Conservation (phyloP, 2,113 vertebrate genomes). For the Protomyctophum bolini region DNA sequence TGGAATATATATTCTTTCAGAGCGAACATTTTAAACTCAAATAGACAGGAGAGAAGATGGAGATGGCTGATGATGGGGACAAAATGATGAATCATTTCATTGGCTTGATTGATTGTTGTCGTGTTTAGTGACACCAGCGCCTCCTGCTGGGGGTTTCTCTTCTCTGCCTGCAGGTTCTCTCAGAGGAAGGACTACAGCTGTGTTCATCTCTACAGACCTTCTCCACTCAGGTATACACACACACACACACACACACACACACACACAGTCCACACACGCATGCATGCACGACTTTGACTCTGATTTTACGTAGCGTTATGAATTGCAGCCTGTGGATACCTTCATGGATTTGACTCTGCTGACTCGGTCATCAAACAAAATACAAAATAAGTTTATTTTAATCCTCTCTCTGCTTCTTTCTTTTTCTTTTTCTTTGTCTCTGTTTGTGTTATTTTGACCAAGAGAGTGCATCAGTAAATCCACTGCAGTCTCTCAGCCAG, state of each 20-base stretch:
- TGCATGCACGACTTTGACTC: slow-evolving; percentile 7
- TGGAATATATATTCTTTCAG: background rate
- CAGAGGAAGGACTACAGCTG: slow-evolving; percentile 90
- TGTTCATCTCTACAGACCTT: slow-evolving; percentile 85
- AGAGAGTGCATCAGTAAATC: too few species aligned
- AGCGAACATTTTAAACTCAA: too few species aligned
- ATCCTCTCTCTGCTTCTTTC: too few species aligned
- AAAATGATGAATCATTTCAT: slow-evolving; percentile 16
- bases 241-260: slow-evolving; percentile 18
- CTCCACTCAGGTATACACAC: slow-evolving; percentile 85
- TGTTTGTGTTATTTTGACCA: too few species aligned
- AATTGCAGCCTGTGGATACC: too few species aligned
- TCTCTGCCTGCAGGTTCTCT: slow-evolving; percentile 83
- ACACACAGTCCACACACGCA: slow-evolving; percentile 36
- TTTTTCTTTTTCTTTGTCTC: too few species aligned
- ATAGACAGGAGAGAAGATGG: slow-evolving; percentile 22
- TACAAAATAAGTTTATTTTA: too few species aligned
- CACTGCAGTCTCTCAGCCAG: too few species aligned
- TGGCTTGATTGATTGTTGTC: slow-evolving; percentile 14
- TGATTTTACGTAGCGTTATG: too few species aligned
- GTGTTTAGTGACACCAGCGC: background rate
- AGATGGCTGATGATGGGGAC: slow-evolving; percentile 26
- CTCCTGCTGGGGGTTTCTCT: slow-evolving; percentile 4
- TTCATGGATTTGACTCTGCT: too few species aligned
- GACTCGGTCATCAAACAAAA: too few species aligned